A percentile compares a stretch with the other conserved stretches of the same genome.
phyloP scores from a whole-genome alignment of 2,888 invertebrate genomes.

The Rhagonycha lutea region DNA sequence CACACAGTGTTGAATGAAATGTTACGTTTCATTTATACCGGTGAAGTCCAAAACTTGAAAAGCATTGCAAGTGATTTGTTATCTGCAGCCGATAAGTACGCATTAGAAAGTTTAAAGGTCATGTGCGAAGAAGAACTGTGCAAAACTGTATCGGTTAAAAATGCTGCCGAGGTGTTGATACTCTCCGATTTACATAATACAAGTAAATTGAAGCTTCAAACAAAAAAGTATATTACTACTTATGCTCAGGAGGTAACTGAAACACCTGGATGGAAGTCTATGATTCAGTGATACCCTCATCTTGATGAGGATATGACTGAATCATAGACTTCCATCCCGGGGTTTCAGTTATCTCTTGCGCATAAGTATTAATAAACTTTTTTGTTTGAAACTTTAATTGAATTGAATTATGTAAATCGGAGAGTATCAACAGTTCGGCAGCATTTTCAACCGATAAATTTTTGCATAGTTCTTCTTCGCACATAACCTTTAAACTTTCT shows the following conservation, averaged over 20 bases:
- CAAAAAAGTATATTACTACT: slow-evolving; percentile 98
- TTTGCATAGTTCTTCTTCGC: too few relatives aligned
- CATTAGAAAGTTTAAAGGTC: slow-evolving; percentile 96
- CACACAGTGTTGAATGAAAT: slow-evolving; percentile 97
- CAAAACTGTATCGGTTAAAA: slow-evolving; percentile 92
- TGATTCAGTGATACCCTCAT: slow-evolving; percentile 97
- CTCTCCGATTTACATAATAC: slow-evolving; percentile 97
- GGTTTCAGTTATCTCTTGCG: slow-evolving; percentile 98
- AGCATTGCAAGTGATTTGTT: slow-evolving; percentile 98
- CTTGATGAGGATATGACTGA: slow-evolving; percentile 94
- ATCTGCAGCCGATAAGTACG: slow-evolving; percentile 97
- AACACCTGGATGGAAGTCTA: slow-evolving; percentile 96
- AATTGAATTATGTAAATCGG: slow-evolving; percentile 97
- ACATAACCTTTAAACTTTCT: too few relatives aligned
- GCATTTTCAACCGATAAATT: slow-evolving; percentile 96
- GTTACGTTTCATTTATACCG: slow-evolving; percentile 98
- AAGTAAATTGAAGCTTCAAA: slow-evolving; percentile 97
- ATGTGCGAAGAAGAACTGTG: slow-evolving; percentile 98
- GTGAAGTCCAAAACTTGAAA: slow-evolving; percentile 92
- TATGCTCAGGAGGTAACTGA: slow-evolving; percentile 98
- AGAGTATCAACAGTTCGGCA: slow-evolving; percentile 94
- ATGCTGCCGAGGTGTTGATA: slow-evolving; percentile 95
- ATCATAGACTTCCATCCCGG: slow-evolving; percentile 98
- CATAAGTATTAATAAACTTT: slow-evolving; percentile 96
- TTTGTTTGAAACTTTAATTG: slow-evolving; percentile 98